Percentiles rank a stretch among this genome's conserved stretches.
phyloP scores from a whole-genome alignment of 2,888 invertebrate genomes.

The Drosophila yooni region DNA sequence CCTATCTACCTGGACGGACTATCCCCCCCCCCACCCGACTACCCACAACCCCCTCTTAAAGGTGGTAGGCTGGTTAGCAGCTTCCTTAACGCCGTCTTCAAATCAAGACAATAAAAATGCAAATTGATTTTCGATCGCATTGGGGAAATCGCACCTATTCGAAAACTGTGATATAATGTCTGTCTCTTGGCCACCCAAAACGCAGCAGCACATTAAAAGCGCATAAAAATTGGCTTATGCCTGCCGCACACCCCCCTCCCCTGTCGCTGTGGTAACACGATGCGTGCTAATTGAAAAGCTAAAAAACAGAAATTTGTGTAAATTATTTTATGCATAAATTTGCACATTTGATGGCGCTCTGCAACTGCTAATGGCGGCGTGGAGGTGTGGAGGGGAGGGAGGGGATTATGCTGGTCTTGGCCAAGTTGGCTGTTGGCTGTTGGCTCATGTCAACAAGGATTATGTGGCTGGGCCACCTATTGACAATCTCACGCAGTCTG shows the following conservation, averaged over 20 bases:
- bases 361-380: not conserved
- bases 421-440: constrained; percentile 5
- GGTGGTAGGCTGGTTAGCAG: not conserved
- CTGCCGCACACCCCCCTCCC: not conserved
- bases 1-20: not conserved
- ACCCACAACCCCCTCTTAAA: not conserved
- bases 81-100: constrained; percentile 23
- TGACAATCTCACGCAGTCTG: constrained; percentile 34
- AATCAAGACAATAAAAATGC: constrained; percentile 67
- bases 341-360: constrained; percentile 59
- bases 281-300: constrained; percentile 70
- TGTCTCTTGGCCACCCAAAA: constrained; percentile 66
- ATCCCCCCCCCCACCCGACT: not conserved
- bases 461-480: not conserved
- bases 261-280: constrained; percentile 40
- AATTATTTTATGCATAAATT: constrained; percentile 77
- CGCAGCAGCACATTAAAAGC: constrained; percentile 64
- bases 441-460: constrained; percentile 65
- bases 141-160: constrained; percentile 69
- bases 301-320: constrained; percentile 73
- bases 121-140: constrained; percentile 73
- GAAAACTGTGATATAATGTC: constrained; percentile 29
- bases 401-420: not conserved
- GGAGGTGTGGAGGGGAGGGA: not conserved
- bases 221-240: constrained; percentile 62